Evolutionary conservation across 2,888 invertebrate genomes (phyloP).

Genomic region (Holacanthella duospinosa): DNA sequence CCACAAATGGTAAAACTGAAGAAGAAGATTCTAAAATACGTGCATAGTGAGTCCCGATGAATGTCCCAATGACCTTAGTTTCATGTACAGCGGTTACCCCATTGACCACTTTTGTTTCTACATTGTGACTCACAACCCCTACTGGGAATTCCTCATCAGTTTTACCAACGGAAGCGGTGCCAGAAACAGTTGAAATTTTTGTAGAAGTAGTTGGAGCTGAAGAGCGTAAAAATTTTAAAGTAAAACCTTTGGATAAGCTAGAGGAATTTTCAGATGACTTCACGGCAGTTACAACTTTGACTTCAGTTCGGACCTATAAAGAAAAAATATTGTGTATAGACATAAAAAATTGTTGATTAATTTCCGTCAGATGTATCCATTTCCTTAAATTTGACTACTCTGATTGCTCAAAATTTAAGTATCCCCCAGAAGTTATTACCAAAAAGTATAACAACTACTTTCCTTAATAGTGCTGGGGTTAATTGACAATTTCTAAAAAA

Average conservation of each 20-base stretch:
- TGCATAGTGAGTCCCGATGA: slow-evolving; percentile 77
- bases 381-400: too few relatives aligned
- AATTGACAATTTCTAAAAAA: too few relatives aligned
- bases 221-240: slow-evolving; percentile 30
- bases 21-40: slow-evolving; percentile 76
- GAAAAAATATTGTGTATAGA: too few relatives aligned
- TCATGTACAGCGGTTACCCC: slow-evolving; percentile 75
- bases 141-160: slow-evolving; percentile 46
- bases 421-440: too few relatives aligned
- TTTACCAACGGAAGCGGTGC: not conserved
- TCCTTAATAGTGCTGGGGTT: too few relatives aligned
- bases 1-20: slow-evolving; percentile 42
- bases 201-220: slow-evolving; percentile 12
- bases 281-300: slow-evolving; percentile 22
- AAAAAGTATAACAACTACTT: too few relatives aligned
- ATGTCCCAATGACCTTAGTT: slow-evolving; percentile 79
- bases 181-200: not conserved
- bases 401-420: too few relatives aligned
- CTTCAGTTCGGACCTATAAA: slow-evolving; percentile 24
- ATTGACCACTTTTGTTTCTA: slow-evolving; percentile 70
- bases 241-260: slow-evolving; percentile 31
- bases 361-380: too few relatives aligned
- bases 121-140: slow-evolving; percentile 70
- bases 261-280: slow-evolving; percentile 15
- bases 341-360: too few relatives aligned